Evolutionary conservation across 2,113 vertebrate genomes (phyloP).

Genomic region (Gorsachius goisagi): DNA sequence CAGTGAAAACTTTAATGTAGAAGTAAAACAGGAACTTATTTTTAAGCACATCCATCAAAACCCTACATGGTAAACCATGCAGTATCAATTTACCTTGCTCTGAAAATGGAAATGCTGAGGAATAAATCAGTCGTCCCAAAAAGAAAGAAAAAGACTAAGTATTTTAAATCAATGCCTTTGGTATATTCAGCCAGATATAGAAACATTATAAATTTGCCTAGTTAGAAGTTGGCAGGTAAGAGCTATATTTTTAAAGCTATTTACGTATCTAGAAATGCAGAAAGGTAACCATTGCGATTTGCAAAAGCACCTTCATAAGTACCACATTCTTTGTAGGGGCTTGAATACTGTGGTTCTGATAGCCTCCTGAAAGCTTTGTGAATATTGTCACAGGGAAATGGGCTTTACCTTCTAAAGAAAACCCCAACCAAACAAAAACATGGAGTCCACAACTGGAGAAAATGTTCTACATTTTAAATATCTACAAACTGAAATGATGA

Average conservation of each 20-base stretch:
- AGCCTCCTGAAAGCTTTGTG: neutral
- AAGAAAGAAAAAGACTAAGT: neutral
- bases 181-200: neutral
- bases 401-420: neutral
- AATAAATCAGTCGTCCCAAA: neutral
- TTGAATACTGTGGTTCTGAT: neutral
- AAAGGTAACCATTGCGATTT: neutral
- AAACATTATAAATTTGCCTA: neutral
- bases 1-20: neutral
- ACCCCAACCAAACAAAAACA: neutral
- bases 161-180: neutral
- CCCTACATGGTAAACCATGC: neutral
- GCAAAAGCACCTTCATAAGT: neutral
- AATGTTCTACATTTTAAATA: neutral
- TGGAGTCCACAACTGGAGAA: neutral
- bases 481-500: neutral
- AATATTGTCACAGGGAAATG: neutral
- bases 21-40: neutral
- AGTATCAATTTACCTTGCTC: neutral
- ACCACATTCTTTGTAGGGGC: neutral
- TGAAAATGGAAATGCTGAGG: neutral
- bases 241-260: neutral
- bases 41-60: neutral
- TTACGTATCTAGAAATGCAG: neutral
- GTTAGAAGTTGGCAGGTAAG: neutral